Base-by-base conservation (phyloP, 1,140 invertebrate genomes). In the Tetramorium simillimum region DNA sequence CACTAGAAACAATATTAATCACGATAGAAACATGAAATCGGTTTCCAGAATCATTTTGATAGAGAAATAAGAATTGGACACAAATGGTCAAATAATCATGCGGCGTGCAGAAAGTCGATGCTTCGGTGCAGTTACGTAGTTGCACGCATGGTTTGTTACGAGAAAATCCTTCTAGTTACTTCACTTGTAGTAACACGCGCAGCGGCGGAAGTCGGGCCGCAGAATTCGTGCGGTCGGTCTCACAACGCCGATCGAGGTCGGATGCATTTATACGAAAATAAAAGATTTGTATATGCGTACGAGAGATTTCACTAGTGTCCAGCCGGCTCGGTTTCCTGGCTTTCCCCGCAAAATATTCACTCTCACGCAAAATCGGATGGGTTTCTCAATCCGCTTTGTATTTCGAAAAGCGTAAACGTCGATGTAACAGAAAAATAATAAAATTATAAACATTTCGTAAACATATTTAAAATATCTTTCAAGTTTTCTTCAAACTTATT, bases 201-300 rank as follows among this genome's bases (percentile, higher is more conserved):
- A 43, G 51, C 77, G 40, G 62, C 88, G 89, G 87, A 89, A 89
- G 85, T 89, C 76, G 69, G 43, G 33, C 53, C 46, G 46, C 63
- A 70, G 87, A 89, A 89, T 89, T 89, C 69, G 51, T 58, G 75
- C 28, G 56, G 56, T 75, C 40, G 63, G 69, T 73, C 77, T 87
- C 76, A 88, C 86, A 88, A 69, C 67, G 49, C 7, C 63, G 77
- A 90, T 89, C 65, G 88, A 69, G 88, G 88, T 87, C 88, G 85
- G 69, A 62, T 89, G 75, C 77, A 84, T 90, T 80, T 76, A 75
- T 87, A 89, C 78, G 49, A 90, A 90, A 90, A 90, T 90, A 89
- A 90, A 90, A 87, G 78, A 90, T 67, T 6, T 53, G 12, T 24
- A 24, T 18, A n/a, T 16, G 18, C 46, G 14, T 72, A 58, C 51